Conservation (phyloP, 2,888 invertebrate species). For the Patella caerulea region DNA sequence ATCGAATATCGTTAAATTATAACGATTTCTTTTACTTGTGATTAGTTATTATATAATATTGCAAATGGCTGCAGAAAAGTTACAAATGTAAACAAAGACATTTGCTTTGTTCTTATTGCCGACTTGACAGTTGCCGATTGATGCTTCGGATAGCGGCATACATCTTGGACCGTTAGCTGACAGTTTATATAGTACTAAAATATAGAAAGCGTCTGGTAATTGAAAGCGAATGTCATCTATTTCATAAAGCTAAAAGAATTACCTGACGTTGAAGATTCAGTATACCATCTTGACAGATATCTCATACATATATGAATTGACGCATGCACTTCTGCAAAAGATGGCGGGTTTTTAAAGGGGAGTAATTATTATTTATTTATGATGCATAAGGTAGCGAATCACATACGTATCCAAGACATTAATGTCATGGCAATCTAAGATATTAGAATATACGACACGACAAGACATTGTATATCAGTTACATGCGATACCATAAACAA, state of each 20-base stretch:
- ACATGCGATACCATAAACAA: too few species aligned
- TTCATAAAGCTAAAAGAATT: neutral
- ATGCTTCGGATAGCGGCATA: neutral
- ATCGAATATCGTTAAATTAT: too few species aligned
- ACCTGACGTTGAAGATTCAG: conserved; percentile 4
- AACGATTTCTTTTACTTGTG: too few species aligned
- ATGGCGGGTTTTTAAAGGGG: conserved; percentile 13
- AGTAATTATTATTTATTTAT: conserved; percentile 13
- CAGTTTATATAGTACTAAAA: too few species aligned
- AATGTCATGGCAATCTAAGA: neutral
- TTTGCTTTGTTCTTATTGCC: conserved; percentile 24
- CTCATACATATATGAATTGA: conserved; percentile 10
- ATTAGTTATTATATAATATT: conserved; percentile 14
- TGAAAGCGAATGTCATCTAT: too few species aligned
- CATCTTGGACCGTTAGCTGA: too few species aligned
- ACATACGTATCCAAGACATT: neutral
- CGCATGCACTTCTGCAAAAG: conserved; percentile 13
- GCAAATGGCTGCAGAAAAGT: conserved; percentile 26
- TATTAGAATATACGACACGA: neutral
- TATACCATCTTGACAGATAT: conserved; percentile 7
- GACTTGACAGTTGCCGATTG: conserved; percentile 21
- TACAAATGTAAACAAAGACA: conserved; percentile 28
- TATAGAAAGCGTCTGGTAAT: too few species aligned
- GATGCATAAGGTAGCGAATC: conserved; percentile 4
- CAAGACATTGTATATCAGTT: too few species aligned